Evolutionary conservation across 2,113 vertebrate species (phyloP), one percentile per base, ranked within the genome.

Genomic region (Papio anubis): DNA sequence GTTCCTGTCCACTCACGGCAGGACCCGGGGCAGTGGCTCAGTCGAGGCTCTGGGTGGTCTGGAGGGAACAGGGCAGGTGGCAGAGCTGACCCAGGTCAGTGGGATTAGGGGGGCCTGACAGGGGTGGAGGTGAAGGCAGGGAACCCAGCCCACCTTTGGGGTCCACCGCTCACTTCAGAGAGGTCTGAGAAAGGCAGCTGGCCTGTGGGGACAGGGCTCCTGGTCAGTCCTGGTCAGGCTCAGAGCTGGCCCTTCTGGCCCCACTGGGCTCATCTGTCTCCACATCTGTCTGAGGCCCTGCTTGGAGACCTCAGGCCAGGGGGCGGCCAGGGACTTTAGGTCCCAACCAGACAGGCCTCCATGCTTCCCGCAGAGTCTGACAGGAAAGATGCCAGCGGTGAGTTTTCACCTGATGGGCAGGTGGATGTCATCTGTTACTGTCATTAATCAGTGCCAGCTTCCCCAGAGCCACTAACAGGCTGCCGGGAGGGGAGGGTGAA

Each of bases 361-460:
- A 48, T 0, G 82, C 97, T 35, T 88, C 96, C 90, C 2, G 50
- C 93, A 80, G 82, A n/a, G 93, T 97, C 97, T 43, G 2, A 95
- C 40, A 96, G 94, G 98, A 64, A 96, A 97, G 96, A 98, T 98
- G 97, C 96, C 93, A 97, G 89, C 97, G 97, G 98, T 97, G 97
- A 98, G 98, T 98, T 98, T 98, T 93, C 97, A 93, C 88, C 97
- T 98, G 98, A 98, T 55, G 96, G 90, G 95, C 97, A 98, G 98
- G 98, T 98, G 97, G 99, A 99, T 99, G 98, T 98, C 97, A 97
- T 98, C 98, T 98, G 98, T 99, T 99, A 99, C 95, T 97, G 97
- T 96, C 98, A 98, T 99, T 99, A 99, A 99, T 99, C 99, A 99
- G 98, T 95, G 97, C 98, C 98, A 97, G 94, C 93, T 98, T 98